Base-by-base conservation (phyloP, 2,888 invertebrate genomes). In the Folsomia manolachei region DNA sequence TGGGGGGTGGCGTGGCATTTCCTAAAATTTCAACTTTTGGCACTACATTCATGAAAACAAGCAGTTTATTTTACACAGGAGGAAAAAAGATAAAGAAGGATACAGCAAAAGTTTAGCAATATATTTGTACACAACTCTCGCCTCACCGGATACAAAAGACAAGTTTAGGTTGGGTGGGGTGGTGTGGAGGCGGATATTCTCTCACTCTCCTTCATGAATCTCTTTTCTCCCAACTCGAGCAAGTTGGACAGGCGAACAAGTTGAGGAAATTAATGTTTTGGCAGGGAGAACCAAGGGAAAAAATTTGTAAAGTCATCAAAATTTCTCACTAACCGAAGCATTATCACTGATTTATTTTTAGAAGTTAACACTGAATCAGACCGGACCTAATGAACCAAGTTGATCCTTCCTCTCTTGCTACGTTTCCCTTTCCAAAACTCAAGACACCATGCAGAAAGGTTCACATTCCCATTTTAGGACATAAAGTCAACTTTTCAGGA, bases 331-430 rank as follows among this genome's bases (percentile, higher is more conserved):
- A 56, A 56, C 11, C 56, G 56, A 56, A 56, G 56, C 56, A 56
- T 56, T 56, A 56, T 71, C 74, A 74, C 74, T 74, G 71, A 74
- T 74, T 74, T 74, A 74, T 74, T 71, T 74, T 71, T 71, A 63
- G 74, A 69, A 71, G 71, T 74, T 74, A 74, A 71, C 69, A 69
- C 74, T 74, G 71, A 71, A 74, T 74, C 71, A 69, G 71, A 63
- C 67, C 74, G 26, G 64, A 11, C n/a, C n/a, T n/a, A 21, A 39
- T 39, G 39, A 39, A 14, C 60, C 60, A 60, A 60, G 53, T 26
- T 56, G 66, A 66, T 66, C 61, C 62, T 66, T 66, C 67, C 71
- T 66, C 66, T 71, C 66, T n/a, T n/a, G n/a, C n/a, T n/a, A n/a
- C n/a, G n/a, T n/a, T n/a, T n/a, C n/a, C n/a, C n/a, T n/a, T n/a